Conservation (phyloP, 2,888 invertebrate species). For the Drosophila borborema region DNA sequence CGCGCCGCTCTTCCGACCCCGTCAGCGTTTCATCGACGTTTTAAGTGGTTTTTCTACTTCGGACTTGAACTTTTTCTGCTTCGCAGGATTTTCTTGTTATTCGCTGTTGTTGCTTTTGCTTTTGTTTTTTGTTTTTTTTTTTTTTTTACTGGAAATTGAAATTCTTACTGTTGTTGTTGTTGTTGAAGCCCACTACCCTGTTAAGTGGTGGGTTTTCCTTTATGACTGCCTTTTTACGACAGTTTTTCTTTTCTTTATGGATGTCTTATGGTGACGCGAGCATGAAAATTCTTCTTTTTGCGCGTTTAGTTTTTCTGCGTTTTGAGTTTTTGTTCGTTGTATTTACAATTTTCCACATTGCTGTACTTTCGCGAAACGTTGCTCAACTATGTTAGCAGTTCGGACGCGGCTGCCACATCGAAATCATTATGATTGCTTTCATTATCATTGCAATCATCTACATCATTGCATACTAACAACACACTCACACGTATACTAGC, state of each 20-base stretch:
- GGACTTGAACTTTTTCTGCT: conserved; percentile 71
- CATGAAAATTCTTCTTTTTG: conserved; percentile 78
- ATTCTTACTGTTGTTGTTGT: conserved; percentile 61
- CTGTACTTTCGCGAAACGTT: conserved; percentile 72
- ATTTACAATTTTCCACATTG: conserved; percentile 82
- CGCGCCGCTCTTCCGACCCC: conserved; percentile 42
- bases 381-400: conserved; percentile 55
- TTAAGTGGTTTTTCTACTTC: conserved; percentile 81
- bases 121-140: conserved; percentile 32
- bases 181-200: conserved; percentile 64
- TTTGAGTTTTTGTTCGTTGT: conserved; percentile 78
- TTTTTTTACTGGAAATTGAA: conserved; percentile 60
- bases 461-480: conserved; percentile 57
- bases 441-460: conserved; percentile 54
- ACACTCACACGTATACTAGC: conserved; percentile 51
- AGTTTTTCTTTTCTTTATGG: conserved; percentile 41
- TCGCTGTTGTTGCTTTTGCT: conserved; percentile 38
- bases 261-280: conserved; percentile 67
- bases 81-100: conserved; percentile 75
- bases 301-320: conserved; percentile 81
- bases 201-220: conserved; percentile 78
- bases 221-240: conserved; percentile 67
- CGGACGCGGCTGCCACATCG: conserved; percentile 46
- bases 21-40: conserved; percentile 72
- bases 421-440: conserved; percentile 44